Evolutionary conservation across 2,797 vertebrate genomes (phyloP), one percentile per base, ranked within the genome.

Genomic region (Loriculus beryllinus): DNA sequence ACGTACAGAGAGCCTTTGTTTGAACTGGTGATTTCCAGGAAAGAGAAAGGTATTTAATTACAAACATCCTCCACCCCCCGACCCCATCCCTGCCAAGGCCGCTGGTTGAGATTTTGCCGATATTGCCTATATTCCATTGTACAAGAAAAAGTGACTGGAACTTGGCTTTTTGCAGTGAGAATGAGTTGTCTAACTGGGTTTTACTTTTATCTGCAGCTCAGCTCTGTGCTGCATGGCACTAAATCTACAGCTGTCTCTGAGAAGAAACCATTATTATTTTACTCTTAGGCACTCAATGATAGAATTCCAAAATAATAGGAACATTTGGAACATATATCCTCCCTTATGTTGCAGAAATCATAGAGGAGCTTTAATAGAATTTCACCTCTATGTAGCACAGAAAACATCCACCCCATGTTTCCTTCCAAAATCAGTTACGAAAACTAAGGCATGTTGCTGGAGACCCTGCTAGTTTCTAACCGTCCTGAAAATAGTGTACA

Each of bases 401-500:
- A 48, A 69, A 54, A 17, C 21, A 56, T 48, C 31, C 31, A 33
- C 43, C 52, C 4, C 2, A 2, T 68, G 20, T 82, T 74, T 52
- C 63, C 28, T 83, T 86, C 57, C 43, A 48, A 67, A 83, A 56
- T 12, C 18, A 39, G 26, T 65, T 39, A 10, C 1, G 11, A 29
- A 76, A 43, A 29, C n/a, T 9, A 54, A 75, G 10, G 8, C 15
- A 23, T 0, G 0, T 13, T 87, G 9, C 42, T 63, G 26, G 48
- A 45, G 37, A 83, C 12, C 21, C 23, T 87, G 5, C 26, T 78
- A n/a, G 17, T 79, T 78, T 60, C 22, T 48, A 51, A 6, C 5
- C 0, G 4, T 13, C 8, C 8, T 40, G 12, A 76, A 76, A 62
- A 49, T 1, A 31, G 26, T 0, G 0, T 63, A 12, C 10, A 26